These are phyloP conservation scores for Dendropsophus ebraccatus DNA, from an alignment of 2,113 vertebrate species.

Conservation along the genomic window DNA sequence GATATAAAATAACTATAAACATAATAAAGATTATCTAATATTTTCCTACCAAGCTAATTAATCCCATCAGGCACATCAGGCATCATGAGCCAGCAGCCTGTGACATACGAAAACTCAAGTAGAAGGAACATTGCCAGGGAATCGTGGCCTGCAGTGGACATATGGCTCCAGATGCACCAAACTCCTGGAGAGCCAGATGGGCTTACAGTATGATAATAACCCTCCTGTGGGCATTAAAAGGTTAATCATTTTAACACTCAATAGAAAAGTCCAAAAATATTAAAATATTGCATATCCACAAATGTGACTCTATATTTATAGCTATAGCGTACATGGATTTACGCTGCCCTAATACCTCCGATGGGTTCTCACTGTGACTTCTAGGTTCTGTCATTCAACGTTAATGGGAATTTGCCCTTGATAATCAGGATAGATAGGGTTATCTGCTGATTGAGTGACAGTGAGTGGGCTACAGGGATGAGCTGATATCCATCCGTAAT, in stretches of 20 bases:
- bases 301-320: not conserved
- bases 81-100: slow-evolving; percentile 14
- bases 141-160: slow-evolving; percentile 41
- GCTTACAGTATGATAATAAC: slow-evolving; percentile 25
- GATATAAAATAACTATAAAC: not conserved
- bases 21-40: slow-evolving; percentile 1
- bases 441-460: slow-evolving; percentile 33
- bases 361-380: slow-evolving; percentile 8
- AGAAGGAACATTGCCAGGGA: slow-evolving; percentile 36
- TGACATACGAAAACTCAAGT: slow-evolving; percentile 45
- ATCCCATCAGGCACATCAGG: slow-evolving; percentile 27
- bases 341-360: not conserved
- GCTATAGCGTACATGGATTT: not conserved
- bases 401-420: slow-evolving; percentile 31
- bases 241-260: slow-evolving; percentile 18
- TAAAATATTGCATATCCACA: not conserved
- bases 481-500: slow-evolving; percentile 53
- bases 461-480: slow-evolving; percentile 40
- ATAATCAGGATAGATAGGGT: slow-evolving; percentile 33
- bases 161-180: slow-evolving; percentile 47
- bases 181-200: slow-evolving; percentile 50
- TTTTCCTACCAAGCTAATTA: slow-evolving; percentile 34
- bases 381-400: not conserved
- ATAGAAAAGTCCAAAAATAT: not conserved
- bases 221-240: slow-evolving; percentile 32